A percentile compares a stretch with the other conserved stretches of the same genome.
phyloP scores from a whole-genome alignment of 2,113 vertebrate species.

The Pteronura brasiliensis region DNA sequence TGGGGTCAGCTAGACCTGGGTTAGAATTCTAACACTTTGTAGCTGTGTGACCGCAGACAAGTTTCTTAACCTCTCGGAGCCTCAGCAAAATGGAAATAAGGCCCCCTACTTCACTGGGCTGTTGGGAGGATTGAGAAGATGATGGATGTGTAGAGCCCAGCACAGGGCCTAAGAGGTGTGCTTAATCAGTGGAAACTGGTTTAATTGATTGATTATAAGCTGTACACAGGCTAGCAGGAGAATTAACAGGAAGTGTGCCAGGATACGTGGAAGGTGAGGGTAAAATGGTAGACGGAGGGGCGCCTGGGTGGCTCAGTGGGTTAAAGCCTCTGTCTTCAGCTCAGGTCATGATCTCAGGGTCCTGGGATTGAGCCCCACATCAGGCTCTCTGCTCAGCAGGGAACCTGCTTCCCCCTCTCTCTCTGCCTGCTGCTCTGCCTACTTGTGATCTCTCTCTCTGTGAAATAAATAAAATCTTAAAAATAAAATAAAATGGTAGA shows the following conservation, averaged over 20 bases:
- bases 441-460: no score
- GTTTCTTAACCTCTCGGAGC: not conserved
- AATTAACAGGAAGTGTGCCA: accelerated
- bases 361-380: no score
- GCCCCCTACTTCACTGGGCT: not conserved
- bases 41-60: not conserved
- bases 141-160: not conserved
- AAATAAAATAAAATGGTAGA: not conserved
- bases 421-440: no score
- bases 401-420: no score
- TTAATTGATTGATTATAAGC: not conserved
- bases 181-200: not conserved
- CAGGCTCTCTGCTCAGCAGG: no score
- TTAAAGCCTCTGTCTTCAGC: no score
- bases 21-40: not conserved
- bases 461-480: no score
- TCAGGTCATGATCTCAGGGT: no score
- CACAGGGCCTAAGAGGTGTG: accelerated
- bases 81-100: not conserved
- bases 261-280: accelerated
- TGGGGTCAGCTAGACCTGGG: not conserved
- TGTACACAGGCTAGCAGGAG: not conserved
- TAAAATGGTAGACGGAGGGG: not conserved
- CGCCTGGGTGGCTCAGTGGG: no score
- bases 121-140: not conserved